phyloP scores from a whole-genome alignment of 2,113 vertebrate species.

The Eidolon helvum region DNA sequence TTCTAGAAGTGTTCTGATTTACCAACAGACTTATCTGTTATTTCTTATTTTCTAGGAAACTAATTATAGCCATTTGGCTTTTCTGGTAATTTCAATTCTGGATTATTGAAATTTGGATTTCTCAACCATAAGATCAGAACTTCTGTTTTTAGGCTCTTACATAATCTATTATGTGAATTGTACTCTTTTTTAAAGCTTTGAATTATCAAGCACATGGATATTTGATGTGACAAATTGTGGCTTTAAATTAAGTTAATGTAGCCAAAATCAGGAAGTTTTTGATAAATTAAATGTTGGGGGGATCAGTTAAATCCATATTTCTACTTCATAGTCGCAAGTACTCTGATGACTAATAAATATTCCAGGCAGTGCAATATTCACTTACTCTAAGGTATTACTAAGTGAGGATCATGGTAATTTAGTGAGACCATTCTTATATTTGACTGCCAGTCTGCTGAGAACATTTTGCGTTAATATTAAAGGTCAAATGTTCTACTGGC shows the following conservation, averaged over 20 bases:
- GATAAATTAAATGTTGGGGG: neutral
- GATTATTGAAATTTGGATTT: constrained; percentile 6
- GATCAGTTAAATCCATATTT: neutral
- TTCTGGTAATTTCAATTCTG: neutral
- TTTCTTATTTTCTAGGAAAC: constrained; percentile 17
- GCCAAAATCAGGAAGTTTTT: constrained; percentile 15
- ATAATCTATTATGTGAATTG: neutral
- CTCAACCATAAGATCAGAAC: neutral
- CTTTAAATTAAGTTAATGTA: constrained; percentile 5
- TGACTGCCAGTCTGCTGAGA: neutral
- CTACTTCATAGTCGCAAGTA: neutral
- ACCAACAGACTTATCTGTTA: neutral
- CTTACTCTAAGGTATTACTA: neutral
- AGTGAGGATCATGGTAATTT: neutral
- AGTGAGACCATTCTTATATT: neutral
- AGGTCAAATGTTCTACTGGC: neutral
- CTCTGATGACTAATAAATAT: neutral
- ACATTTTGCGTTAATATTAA: constrained; percentile 34
- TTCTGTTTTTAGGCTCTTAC: neutral
- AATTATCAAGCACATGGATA: neutral
- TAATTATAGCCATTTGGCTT: neutral
- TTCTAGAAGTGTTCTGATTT: neutral
- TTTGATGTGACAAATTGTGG: neutral
- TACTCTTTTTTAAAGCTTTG: neutral
- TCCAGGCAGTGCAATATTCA: neutral